phyloP scores from a whole-genome alignment of 2,113 vertebrate genomes.

The Lophotis ruficrista region DNA sequence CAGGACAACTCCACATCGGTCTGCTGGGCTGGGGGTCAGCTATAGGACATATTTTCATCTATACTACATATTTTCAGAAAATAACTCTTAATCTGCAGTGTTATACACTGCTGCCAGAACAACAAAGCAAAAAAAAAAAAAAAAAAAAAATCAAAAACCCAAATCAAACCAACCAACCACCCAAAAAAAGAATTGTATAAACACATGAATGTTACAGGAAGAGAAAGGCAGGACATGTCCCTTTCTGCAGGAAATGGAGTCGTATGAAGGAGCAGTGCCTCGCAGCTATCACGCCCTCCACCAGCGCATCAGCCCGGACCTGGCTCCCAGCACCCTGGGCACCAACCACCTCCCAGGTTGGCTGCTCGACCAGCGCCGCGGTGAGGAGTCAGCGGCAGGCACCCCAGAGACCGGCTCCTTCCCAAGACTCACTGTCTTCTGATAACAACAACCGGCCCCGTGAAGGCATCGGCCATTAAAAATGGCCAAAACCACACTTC shows the following conservation, averaged over 20 bases:
- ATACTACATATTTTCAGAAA: not conserved
- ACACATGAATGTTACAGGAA: not conserved
- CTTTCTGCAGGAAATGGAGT: not conserved
- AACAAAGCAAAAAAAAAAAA: not conserved
- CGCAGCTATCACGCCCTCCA: fast-evolving
- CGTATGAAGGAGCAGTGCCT: not conserved
- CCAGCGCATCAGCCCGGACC: not conserved
- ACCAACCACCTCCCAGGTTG: fast-evolving
- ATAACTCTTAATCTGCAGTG: not conserved
- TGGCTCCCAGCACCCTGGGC: not conserved
- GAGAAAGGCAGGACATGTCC: fast-evolving
- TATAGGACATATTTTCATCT: not conserved
- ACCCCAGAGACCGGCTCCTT: fast-evolving
- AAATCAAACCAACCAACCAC: not conserved
- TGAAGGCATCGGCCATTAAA: not conserved
- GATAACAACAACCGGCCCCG: not conserved
- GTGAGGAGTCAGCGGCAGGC: not conserved
- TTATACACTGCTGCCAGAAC: not conserved
- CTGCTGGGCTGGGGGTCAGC: not conserved
- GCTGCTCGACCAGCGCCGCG: fast-evolving
- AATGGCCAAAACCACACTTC: not conserved
- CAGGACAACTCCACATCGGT: fast-evolving
- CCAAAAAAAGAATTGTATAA: fast-evolving
- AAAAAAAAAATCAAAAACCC: not conserved
- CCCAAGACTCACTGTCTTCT: not conserved